Conservation (phyloP, 2,797 vertebrate species). For the Eulemur albifrons region DNA sequence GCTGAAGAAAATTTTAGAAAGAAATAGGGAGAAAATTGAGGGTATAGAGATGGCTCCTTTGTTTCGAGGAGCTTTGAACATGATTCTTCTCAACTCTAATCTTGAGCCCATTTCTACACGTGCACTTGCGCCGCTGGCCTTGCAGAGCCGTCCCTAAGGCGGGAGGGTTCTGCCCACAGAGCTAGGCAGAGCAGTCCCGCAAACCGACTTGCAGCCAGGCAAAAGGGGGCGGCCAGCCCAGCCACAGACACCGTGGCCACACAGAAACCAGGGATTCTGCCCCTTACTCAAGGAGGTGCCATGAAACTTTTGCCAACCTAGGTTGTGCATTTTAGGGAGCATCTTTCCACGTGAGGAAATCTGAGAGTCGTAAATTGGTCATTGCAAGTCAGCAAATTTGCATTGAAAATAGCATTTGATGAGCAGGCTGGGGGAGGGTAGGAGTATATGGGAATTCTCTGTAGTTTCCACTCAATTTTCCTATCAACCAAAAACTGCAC, state of each 20-base stretch:
- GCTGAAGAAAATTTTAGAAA: conserved; percentile 8
- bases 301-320: neutral
- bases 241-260: neutral
- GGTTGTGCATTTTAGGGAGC: neutral
- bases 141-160: fast-evolving
- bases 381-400: neutral
- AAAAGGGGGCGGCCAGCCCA: fast-evolving
- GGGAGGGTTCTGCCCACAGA: neutral
- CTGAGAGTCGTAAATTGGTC: neutral
- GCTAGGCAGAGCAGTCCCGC: neutral
- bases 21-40: neutral
- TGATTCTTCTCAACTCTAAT: neutral
- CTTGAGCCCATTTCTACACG: neutral
- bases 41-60: neutral
- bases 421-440: fast-evolving
- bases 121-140: neutral
- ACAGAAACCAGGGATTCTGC: neutral
- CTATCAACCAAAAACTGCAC: neutral
- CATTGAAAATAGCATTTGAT: neutral
- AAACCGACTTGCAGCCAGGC: neutral
- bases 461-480: neutral
- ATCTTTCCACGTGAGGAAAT: neutral
- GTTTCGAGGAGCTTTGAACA: conserved; percentile 24
- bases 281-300: neutral
- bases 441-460: neutral